Conservation (phyloP, 2,113 vertebrate species). For the Muntiacus muntjak region DNA sequence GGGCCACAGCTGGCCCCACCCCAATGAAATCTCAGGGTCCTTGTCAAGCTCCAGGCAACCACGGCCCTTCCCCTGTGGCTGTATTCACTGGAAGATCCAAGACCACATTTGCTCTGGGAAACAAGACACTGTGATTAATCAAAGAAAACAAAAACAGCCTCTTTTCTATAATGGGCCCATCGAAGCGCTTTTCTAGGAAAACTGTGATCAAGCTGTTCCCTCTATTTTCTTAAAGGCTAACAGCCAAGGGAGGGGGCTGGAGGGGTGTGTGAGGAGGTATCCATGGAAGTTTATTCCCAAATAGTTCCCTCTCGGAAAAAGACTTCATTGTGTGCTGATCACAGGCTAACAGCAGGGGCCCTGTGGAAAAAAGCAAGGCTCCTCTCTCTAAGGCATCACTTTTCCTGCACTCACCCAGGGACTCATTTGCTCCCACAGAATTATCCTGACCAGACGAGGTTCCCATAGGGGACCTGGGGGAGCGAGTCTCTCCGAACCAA, state of each 20-base stretch:
- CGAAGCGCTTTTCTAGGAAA: conserved; percentile 67
- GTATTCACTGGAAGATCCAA: conserved; percentile 1
- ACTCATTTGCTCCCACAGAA: not conserved
- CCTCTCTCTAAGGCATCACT: not conserved
- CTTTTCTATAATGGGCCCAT: conserved; percentile 46
- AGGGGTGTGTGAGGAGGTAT: not conserved
- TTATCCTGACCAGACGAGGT: not conserved
- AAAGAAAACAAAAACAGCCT: conserved; percentile 70
- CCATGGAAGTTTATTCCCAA: conserved; percentile 26
- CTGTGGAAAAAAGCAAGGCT: not conserved
- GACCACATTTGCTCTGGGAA: conserved; percentile 60
- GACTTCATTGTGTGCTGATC: not conserved
- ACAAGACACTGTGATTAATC: conserved; percentile 61
- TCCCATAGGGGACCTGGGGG: not conserved
- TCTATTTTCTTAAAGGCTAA: conserved; percentile 44
- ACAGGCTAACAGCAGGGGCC: not conserved
- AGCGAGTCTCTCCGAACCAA: not conserved
- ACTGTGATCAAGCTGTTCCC: conserved; percentile 45
- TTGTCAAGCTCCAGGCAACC: not conserved
- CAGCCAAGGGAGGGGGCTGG: not conserved
- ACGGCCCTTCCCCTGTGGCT: not conserved
- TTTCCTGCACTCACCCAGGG: not conserved
- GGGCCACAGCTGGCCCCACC: accelerated
- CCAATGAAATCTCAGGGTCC: not conserved
- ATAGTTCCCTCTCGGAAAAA: conserved; percentile 44